Base-by-base conservation (phyloP, 1,140 invertebrate genomes). In the Colletes gigas region DNA sequence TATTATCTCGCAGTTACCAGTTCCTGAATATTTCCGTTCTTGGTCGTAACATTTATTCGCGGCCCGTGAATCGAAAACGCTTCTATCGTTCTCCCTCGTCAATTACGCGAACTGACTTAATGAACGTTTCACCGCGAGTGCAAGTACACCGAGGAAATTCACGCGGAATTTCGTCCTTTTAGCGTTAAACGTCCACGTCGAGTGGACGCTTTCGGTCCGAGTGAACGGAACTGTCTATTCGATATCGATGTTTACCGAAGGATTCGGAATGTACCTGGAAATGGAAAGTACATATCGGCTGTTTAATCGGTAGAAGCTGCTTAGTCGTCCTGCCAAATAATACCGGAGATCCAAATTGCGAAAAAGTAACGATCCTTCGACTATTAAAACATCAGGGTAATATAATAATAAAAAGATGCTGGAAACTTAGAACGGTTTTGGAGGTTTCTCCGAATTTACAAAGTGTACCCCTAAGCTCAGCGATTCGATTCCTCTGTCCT, bases 181-280 rank as follows among this genome's bases (percentile, higher is more conserved):
- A 74, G 41, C 2, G 78, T 66, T 79, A 79, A 79, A 72, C 52
- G 70, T 57, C 19, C 60, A 39, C 77, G 21, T 79, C 19, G 62
- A 66, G 70, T 80, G 78, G 70, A 66, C 70, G 30, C 39, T 79
- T 74, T 73, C 39, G 68, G 17, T 10, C 17, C n/a, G 12, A 19
- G 39, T 57, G 21, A 65, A 47, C 70, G 60, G 77, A 79, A 74
- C 77, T 65, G 62, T 79, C 77, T 79, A 74, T 79, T 57, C 77
- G 70, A 74, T 74, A 79, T 73, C 70, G 70, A 55, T 79, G 70
- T 74, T 79, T 74, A 57, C 70, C 77, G 21, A 79, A 79, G 77
- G 69, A 79, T 79, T 55, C 52, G 19, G 68, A 39, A 65, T 60
- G 77, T 74, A 30, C 6, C 59, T 74, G 39, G 69, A 79, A 79